Conservation (phyloP, 2,888 invertebrate species). For the Acronicta psi region DNA sequence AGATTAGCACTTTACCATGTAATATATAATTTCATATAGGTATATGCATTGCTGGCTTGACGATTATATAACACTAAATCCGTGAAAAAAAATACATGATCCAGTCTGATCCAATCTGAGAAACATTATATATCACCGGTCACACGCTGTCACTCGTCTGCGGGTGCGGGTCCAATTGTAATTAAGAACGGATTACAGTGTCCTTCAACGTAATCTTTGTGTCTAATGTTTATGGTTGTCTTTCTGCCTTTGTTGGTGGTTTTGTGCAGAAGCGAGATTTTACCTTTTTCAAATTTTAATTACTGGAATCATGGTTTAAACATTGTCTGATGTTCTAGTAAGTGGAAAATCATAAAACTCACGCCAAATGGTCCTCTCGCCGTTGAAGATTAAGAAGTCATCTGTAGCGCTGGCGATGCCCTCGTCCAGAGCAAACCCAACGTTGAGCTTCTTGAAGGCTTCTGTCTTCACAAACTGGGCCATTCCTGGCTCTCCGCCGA, state of each 20-base stretch:
- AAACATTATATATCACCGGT: slow-evolving; percentile 14
- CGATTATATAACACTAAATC: background rate
- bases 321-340: no score
- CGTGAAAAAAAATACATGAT: background rate
- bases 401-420: slow-evolving; percentile 92
- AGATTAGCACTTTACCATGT: no score
- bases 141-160: slow-evolving; percentile 18
- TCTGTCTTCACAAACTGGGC: slow-evolving; percentile 91
- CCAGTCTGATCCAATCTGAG: background rate
- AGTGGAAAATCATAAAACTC: slow-evolving; percentile 80
- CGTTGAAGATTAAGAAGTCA: slow-evolving; percentile 91
- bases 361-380: slow-evolving; percentile 95
- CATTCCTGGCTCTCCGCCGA: slow-evolving; percentile 95
- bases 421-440: slow-evolving; percentile 96
- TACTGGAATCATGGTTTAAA: no score
- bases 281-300: no score
- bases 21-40: no score
- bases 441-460: slow-evolving; percentile 92
- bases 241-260: no score
- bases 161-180: slow-evolving; percentile 37
- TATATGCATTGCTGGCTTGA: no score
- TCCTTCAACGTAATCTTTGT: slow-evolving; percentile 13
- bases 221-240: background rate
- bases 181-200: slow-evolving; percentile 33
- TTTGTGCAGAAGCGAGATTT: no score